Base-by-base conservation (phyloP, 2,113 vertebrate genomes). In the Clarias batrachus region DNA sequence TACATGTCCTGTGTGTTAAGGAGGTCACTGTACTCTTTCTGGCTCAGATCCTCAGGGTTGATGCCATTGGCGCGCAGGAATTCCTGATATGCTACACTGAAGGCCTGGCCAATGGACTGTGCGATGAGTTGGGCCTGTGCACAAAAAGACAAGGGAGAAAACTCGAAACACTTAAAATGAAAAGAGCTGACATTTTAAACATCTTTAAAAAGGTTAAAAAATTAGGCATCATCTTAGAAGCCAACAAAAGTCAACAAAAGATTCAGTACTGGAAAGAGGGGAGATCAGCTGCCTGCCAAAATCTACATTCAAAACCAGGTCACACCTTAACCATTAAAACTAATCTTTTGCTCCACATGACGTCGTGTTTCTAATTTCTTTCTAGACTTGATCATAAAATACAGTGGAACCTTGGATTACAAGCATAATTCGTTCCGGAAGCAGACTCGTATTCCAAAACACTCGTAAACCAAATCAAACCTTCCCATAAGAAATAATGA, bases 1-100 rank as follows among this genome's bases (percentile, higher is more conserved):
- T 99, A 99, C 97, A 99, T 98, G 93, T 99, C 97, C 89, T 97
- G 97, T 82, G 97, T 98, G 92, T 97, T 99, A 87, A 99, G 97
- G 88, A 99, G 94, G 94, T 99, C 97, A 0, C 97, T 99, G 70
- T 98, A 99, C 86, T 99, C 97, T 92, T 97, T 98, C 93, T 99
- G 97, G 94, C 97, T 99, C 78, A 99, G 95, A 89, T 99, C 97
- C 93, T 98, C 97, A 0, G 98, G 98, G 89, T 99, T 98, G 90
- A 99, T 99, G 80, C 97, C 98, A 0, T 98, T 99, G 91, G 97
- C 97, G 33, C 97, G 95, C 87, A 99, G 92, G 90, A 99, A 99
- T 85, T 99, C 97, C 93, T 99, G 98, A 94, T 99, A 99, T 2
- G 98, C 97, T 88, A 99, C 98, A 0, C 98, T 99, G 87, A 99